Base-by-base conservation (phyloP, 1,140 invertebrate species). In the Trissolcus basalis region DNA sequence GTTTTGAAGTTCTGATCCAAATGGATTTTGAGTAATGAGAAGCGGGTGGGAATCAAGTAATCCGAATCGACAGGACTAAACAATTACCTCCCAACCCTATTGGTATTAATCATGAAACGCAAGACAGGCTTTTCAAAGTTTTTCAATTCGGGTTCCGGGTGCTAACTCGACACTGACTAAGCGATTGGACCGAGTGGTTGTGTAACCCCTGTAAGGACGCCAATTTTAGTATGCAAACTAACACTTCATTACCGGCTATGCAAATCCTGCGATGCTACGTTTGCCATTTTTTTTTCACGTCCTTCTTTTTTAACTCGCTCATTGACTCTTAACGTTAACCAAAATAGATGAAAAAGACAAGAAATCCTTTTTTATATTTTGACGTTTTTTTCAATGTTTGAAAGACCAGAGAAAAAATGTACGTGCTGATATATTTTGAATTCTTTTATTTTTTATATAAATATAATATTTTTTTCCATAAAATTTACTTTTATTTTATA, bases 121-220 rank as follows among this genome's bases (percentile, higher is more conserved):
- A 39, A 56, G 68, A 72, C 68, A 72, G 54, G 69, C 39, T 65
- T 73, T 65, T 65, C 54, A 73, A 73, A 73, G 69, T 72, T 72
- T 64, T 56, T 72, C 69, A 64, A 64, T 72, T 64, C 60, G 41
- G 51, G 27, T 35, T 44, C 51, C 55, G 51, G 53, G 53, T 44
- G 15, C 19, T 58, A 63, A 72, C 60, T 43, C 48, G 60, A 72
- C 60, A 63, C 58, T 72, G 69, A 72, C 69, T 72, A 72, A 72
- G 60, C 48, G 69, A 64, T 59, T 54, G 39, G 58, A 49, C 14
- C 51, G 51, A 63, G 36, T 33, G 53, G 41, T 39, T 59, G 45
- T n/a, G 56, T 71, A 50, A 50, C 68, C 59, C 60, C 53, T 58
- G 50, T 36, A 48, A 55, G 10, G 32, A 60, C 59, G 54, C 48